These are phyloP conservation scores for Trissolcus japonicus DNA, from an alignment of 2,888 invertebrate genomes.

Conservation along the genomic window DNA sequence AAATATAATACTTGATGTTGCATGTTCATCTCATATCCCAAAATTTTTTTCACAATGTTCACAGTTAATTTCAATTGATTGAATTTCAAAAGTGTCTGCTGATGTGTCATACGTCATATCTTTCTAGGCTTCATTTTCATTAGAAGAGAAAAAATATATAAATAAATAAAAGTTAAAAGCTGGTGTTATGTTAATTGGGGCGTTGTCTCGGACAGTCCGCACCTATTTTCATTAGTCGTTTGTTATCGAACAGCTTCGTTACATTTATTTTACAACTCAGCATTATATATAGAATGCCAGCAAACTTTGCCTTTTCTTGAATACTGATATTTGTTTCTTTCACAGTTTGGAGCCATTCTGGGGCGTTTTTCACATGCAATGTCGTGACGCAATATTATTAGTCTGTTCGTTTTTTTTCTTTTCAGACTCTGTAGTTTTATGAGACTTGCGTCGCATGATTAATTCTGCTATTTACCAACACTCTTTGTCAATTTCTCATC, in stretches of 20 bases:
- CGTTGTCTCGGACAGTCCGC: conserved; percentile 74
- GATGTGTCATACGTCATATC: conserved; percentile 61
- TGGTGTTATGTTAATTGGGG: conserved; percentile 76
- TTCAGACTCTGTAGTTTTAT: conserved; percentile 15
- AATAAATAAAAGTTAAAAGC: conserved; percentile 73
- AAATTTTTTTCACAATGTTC: too few relatives aligned
- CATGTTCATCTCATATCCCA: too few relatives aligned
- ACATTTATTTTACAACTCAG: conserved; percentile 69
- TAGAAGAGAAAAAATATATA: conserved; percentile 72
- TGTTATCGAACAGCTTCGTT: conserved; percentile 67
- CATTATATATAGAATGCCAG: conserved; percentile 64
- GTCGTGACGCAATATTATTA: conserved; percentile 66
- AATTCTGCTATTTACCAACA: conserved; percentile 12
- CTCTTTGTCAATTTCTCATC: conserved; percentile 31
- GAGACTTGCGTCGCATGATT: conserved; percentile 39
- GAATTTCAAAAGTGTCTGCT: conserved; percentile 66
- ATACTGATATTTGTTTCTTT: conserved; percentile 42
- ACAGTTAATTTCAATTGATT: conserved; percentile 19
- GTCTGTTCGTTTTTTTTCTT: conserved; percentile 51
- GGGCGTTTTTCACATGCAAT: conserved; percentile 61
- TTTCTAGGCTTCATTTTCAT: conserved; percentile 57
- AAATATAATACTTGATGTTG: background rate
- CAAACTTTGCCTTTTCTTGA: conserved; percentile 44
- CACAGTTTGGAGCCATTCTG: conserved; percentile 50
- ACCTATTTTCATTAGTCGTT: conserved; percentile 74